Evolutionary conservation across 2,888 invertebrate genomes (phyloP).

Genomic region (Morinoia aosen): DNA sequence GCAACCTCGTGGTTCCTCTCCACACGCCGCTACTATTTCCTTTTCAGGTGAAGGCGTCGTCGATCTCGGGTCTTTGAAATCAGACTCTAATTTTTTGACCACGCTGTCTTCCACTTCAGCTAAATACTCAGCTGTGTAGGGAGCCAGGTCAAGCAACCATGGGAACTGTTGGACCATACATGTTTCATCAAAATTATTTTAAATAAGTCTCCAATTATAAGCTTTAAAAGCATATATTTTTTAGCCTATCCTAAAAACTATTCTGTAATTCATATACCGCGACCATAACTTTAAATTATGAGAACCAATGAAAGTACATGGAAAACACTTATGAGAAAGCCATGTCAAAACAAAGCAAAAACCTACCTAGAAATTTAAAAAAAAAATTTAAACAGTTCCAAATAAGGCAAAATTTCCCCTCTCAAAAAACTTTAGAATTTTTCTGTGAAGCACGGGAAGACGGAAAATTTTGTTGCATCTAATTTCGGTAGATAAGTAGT

Average conservation of each 20-base stretch:
- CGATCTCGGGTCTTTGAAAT: neutral
- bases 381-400: too few species aligned
- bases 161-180: conserved; percentile 72
- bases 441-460: too few species aligned
- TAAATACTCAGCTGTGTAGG: conserved; percentile 74
- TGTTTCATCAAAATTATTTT: neutral
- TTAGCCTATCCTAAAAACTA: too few species aligned
- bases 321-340: neutral
- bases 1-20: neutral
- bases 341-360: neutral
- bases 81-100: neutral
- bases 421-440: too few species aligned
- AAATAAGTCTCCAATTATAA: neutral
- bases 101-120: conserved; percentile 65
- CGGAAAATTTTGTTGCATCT: too few species aligned
- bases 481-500: too few species aligned
- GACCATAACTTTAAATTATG: too few species aligned
- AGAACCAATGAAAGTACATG: too few species aligned
- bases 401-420: too few species aligned
- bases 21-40: neutral
- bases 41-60: conserved; percentile 32
- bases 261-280: too few species aligned
- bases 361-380: neutral
- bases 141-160: conserved; percentile 74
- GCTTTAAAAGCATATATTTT: too few species aligned